Percentiles rank a stretch among this genome's conserved stretches.
phyloP scores from a whole-genome alignment of 1,140 invertebrate species.

The Triops cancriformis region DNA sequence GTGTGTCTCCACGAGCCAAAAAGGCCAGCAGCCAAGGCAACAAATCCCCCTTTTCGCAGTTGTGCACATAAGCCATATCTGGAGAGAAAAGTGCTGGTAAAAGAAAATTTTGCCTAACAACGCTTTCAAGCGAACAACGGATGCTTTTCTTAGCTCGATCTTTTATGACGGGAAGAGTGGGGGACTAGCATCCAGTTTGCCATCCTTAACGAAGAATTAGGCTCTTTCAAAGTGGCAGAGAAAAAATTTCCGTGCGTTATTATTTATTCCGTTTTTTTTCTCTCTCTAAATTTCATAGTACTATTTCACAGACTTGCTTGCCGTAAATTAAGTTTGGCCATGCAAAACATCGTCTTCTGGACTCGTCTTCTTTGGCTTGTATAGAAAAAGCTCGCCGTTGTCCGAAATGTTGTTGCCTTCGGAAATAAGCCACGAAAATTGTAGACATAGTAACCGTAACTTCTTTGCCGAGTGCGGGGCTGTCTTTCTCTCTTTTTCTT shows the following conservation, averaged over 20 bases:
- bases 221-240: neutral
- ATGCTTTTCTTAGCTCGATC: neutral
- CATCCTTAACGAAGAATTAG: neutral
- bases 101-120: neutral
- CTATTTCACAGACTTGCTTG: no score
- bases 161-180: neutral
- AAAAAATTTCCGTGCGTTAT: neutral
- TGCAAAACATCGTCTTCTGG: neutral
- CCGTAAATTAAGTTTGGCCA: neutral
- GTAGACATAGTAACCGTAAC: slow-evolving; percentile 2
- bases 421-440: neutral
- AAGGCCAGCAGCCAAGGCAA: neutral
- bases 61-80: slow-evolving; percentile 10
- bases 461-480: neutral
- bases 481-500: neutral
- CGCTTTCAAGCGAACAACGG: neutral
- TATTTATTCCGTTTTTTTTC: neutral
- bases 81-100: neutral
- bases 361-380: neutral
- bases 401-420: neutral
- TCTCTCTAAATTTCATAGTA: neutral
- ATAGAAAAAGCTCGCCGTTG: neutral
- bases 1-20: neutral
- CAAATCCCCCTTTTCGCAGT: slow-evolving; percentile 2
- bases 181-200: neutral